phyloP scores from a whole-genome alignment of 2,113 vertebrate species.

The Bubo bubo region DNA sequence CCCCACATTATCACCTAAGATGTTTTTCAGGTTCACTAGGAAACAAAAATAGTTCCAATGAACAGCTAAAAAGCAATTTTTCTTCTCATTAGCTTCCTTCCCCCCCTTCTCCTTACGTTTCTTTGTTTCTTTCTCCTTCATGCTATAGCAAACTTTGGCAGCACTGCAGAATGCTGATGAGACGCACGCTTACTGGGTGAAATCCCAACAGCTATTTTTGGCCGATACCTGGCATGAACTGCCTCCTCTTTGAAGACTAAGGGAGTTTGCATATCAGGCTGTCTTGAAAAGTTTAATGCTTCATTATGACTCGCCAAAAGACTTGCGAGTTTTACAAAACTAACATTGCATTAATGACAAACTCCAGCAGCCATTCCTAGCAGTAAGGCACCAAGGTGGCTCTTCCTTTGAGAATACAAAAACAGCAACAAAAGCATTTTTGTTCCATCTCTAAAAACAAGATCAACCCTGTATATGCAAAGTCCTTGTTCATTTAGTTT shows the following conservation, averaged over 20 bases:
- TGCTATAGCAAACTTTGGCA: slow-evolving; percentile 57
- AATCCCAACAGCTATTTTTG: slow-evolving; percentile 31
- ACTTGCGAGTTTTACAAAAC: neutral
- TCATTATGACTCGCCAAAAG: neutral
- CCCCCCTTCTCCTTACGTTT: slow-evolving; percentile 7
- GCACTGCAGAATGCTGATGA: slow-evolving; percentile 53
- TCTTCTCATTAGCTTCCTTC: slow-evolving; percentile 54
- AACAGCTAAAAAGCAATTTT: slow-evolving; percentile 54
- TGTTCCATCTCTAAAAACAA: neutral
- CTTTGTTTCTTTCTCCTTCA: slow-evolving; percentile 65
- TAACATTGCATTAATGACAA: neutral
- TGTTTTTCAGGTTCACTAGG: slow-evolving; percentile 15
- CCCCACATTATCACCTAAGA: slow-evolving; percentile 22
- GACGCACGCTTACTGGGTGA: neutral
- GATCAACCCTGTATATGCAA: neutral
- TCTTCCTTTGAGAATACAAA: neutral
- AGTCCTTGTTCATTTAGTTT: neutral
- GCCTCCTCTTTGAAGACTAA: neutral
- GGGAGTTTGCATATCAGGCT: neutral
- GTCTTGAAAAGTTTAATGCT: neutral
- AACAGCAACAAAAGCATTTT: neutral
- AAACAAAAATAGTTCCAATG: slow-evolving; percentile 39
- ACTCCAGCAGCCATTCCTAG: neutral
- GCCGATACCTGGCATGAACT: slow-evolving; percentile 8
- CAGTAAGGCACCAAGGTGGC: neutral